These are phyloP conservation scores for Sylvicapra grimmia DNA, from an alignment of 2,113 vertebrate genomes.

Conservation along the genomic window DNA sequence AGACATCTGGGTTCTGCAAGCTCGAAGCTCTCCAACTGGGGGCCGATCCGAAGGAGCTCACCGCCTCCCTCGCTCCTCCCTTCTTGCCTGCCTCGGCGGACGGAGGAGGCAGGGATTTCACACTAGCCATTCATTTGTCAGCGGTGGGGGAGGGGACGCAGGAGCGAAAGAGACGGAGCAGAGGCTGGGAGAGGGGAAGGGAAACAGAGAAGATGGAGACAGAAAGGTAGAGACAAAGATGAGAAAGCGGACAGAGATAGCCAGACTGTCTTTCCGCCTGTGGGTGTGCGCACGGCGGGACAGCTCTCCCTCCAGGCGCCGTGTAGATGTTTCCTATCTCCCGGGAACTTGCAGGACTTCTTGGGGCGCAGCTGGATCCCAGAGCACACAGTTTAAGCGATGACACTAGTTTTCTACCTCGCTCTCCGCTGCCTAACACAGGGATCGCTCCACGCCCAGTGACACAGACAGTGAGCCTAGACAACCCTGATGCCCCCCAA, in stretches of 20 bases:
- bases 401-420: constrained; percentile 35
- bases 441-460: constrained; percentile 33
- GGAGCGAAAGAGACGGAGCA: neutral
- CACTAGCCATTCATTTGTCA: constrained; percentile 18
- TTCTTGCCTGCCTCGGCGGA: neutral
- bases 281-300: neutral
- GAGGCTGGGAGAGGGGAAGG: neutral
- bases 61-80: constrained; percentile 45
- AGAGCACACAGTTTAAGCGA: neutral
- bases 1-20: constrained; percentile 35
- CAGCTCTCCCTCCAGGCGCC: neutral
- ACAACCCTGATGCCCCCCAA: neutral
- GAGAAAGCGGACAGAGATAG: neutral
- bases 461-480: neutral
- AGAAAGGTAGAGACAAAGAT: constrained; percentile 39
- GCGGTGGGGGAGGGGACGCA: neutral
- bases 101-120: constrained; percentile 8
- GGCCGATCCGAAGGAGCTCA: neutral
- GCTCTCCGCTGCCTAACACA: neutral
- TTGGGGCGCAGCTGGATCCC: constrained; percentile 2
- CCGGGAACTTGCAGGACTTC: neutral
- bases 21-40: neutral
- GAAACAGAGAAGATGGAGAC: constrained; percentile 52
- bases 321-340: neutral
- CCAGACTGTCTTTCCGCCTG: neutral